Percentiles rank a stretch among this genome's conserved stretches.
These are phyloP conservation scores for Misgurnus anguillicaudatus DNA, from an alignment of 2,113 vertebrate genomes.

Conservation along the genomic window DNA sequence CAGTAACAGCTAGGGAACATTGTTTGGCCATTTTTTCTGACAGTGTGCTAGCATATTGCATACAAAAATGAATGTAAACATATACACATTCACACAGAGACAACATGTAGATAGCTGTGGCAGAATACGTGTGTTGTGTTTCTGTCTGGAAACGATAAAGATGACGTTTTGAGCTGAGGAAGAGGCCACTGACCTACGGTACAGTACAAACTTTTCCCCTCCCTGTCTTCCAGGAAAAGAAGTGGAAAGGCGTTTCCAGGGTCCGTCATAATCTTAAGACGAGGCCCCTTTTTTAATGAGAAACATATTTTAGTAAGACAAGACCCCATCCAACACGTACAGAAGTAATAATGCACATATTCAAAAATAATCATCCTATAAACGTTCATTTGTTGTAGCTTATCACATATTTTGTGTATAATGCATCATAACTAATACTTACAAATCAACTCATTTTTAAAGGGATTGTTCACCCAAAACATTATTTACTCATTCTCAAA, in stretches of 20 bases:
- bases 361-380: neutral
- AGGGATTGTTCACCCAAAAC: no score
- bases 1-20: no score
- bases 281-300: conserved; percentile 63
- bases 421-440: neutral
- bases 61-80: neutral
- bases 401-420: no score
- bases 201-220: conserved; percentile 13
- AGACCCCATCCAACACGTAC: conserved; percentile 41
- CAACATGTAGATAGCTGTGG: neutral
- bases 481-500: no score
- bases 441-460: neutral
- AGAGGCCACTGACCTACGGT: conserved; percentile 33
- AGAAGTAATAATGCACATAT: conserved; percentile 21
- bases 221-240: conserved; percentile 40
- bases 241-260: conserved; percentile 17
- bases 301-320: conserved; percentile 62
- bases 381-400: neutral
- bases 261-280: conserved; percentile 56
- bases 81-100: neutral
- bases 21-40: no score
- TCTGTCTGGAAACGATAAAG: conserved; percentile 51
- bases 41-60: no score
- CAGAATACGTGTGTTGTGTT: conserved; percentile 26
- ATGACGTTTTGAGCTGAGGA: conserved; percentile 36